phyloP scores from a whole-genome alignment of 1,140 invertebrate species.

The Philopotamus ludificatus region DNA sequence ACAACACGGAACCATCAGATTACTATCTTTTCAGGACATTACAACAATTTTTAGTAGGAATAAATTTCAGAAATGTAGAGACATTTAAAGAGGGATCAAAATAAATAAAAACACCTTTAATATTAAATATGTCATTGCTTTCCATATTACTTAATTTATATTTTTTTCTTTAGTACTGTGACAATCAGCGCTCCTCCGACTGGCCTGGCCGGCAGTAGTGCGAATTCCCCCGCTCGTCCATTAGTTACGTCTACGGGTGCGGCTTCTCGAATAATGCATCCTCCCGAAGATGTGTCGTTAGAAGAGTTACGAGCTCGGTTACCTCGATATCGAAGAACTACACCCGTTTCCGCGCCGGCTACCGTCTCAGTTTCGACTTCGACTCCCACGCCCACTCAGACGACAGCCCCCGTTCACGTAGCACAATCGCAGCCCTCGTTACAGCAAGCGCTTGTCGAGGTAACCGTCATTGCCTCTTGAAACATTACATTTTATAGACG shows the following conservation, averaged over 20 bases:
- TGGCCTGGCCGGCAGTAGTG: conserved; percentile 52
- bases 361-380: conserved; percentile 56
- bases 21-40: no score
- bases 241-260: conserved; percentile 78
- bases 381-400: conserved; percentile 31
- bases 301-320: conserved; percentile 81
- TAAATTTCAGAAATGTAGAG: no score
- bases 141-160: conserved; percentile 8
- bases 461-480: conserved; percentile 7
- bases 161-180: conserved; percentile 55
- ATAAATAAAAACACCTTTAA: no score
- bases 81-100: not conserved
- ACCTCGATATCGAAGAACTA: conserved; percentile 67
- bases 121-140: conserved; percentile 8
- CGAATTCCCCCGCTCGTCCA: conserved; percentile 64
- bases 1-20: no score
- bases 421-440: conserved; percentile 57
- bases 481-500: no score
- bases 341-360: conserved; percentile 57
- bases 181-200: conserved; percentile 70
- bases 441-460: conserved; percentile 51
- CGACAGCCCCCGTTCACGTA: conserved; percentile 45
- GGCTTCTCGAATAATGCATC: conserved; percentile 90
- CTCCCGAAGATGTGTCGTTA: conserved; percentile 89
- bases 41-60: no score